Percentiles rank a stretch among this genome's conserved stretches.
Conservation (phyloP, 2,888 invertebrate genomes). For the Stegophylla sp. region DNA sequence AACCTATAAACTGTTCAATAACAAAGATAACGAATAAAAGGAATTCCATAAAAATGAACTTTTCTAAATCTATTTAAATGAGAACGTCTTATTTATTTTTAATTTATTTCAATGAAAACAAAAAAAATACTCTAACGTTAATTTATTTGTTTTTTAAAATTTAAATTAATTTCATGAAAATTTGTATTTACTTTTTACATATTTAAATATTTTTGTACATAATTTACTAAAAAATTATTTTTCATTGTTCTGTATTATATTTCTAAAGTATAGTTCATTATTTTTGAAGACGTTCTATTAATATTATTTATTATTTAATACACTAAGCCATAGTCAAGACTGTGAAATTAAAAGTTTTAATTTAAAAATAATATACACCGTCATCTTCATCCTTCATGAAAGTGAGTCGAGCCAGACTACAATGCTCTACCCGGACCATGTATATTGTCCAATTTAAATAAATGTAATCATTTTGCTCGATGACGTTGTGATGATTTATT, state of each 20-base stretch:
- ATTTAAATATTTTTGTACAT: not conserved
- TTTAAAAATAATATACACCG: too few relatives aligned
- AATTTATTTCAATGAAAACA: slow-evolving; percentile 1
- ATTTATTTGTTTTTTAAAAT: not conserved
- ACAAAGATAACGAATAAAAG: not conserved
- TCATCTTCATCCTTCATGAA: too few relatives aligned
- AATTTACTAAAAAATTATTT: too few relatives aligned
- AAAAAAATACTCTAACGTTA: not conserved
- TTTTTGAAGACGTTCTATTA: too few relatives aligned
- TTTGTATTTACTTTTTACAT: not conserved
- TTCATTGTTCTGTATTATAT: not conserved
- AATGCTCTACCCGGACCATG: too few relatives aligned
- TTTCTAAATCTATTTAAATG: not conserved
- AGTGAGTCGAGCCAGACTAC: too few relatives aligned
- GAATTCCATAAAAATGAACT: slow-evolving; percentile 7
- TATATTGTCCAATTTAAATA: too few relatives aligned
- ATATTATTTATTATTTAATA: too few relatives aligned
- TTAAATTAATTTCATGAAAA: not conserved
- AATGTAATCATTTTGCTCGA: not conserved
- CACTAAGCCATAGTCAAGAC: too few relatives aligned
- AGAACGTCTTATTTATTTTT: not conserved
- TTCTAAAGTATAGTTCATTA: too few relatives aligned
- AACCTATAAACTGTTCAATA: slow-evolving; percentile 4
- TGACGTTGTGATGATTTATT: not conserved
- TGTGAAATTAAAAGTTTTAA: too few relatives aligned